Evolutionary conservation across 1,140 invertebrate genomes (phyloP), one percentile per base, ranked within the genome.

Genomic region (Trachelipus rathkii): DNA sequence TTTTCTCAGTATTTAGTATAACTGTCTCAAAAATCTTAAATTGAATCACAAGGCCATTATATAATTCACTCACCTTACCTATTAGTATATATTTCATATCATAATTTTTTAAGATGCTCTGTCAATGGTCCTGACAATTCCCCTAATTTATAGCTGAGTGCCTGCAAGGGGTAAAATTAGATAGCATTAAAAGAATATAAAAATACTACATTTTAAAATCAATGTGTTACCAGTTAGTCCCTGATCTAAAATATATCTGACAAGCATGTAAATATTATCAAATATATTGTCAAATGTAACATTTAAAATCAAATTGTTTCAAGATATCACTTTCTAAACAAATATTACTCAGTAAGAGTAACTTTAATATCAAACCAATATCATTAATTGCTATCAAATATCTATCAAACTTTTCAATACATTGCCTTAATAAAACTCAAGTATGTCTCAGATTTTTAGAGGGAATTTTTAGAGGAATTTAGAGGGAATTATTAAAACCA

Each of bases 71-170:
- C n/a, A n/a, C n/a, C n/a, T n/a, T n/a, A n/a, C n/a, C n/a, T n/a
- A n/a, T n/a, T n/a, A n/a, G n/a, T n/a, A n/a, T n/a, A n/a, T n/a
- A n/a, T n/a, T 77, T 81, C 84, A 85, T 72, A 83, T 84, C 77
- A 83, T 90, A 93, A 85, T 83, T 89, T 89, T 46, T 89, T 86
- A 45, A 94, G 85, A 68, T 92, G 90, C 81, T 94, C 92, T 3
- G 92, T 91, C 79, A 95, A 85, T 9, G 92, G 92, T 50, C 92
- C 92, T 0, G 91, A 90, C 10, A 94, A 85, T 24, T 91, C 82
- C 5, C 77, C 79, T 9, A 80, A 73, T 6, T 73, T 50, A 7
- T 76, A 76, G 15, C 79, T 80, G 5, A 80, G 66, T 46, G 77
- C 79, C 79, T 78, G 77, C 8, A 44, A 43, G n/a, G 21, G 24